These are phyloP conservation scores for Echinometra lucunter DNA, from an alignment of 53 echinoderm and acorn worm genomes.

Conservation along the genomic window DNA sequence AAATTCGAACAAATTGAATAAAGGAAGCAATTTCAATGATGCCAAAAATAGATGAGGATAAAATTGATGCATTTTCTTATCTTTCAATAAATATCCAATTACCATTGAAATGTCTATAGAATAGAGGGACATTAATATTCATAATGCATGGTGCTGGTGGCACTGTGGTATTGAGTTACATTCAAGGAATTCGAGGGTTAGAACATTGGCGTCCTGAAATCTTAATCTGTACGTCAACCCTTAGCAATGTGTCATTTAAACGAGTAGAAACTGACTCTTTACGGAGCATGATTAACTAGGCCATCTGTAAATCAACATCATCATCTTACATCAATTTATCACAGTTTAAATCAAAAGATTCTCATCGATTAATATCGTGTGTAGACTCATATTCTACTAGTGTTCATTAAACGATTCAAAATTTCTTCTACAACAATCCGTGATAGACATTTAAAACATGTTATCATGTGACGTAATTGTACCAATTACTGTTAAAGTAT, in stretches of 20 bases:
- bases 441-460: too few relatives aligned
- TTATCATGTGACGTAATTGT: too few relatives aligned
- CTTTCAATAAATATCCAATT: neutral
- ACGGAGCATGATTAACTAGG: neutral
- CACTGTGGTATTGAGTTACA: neutral
- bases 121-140: neutral
- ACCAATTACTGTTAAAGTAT: too few relatives aligned
- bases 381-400: neutral
- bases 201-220: neutral
- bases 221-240: constrained; percentile 1
- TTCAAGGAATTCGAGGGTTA: neutral
- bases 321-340: neutral
- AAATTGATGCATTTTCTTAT: neutral
- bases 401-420: too few relatives aligned
- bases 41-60: neutral
- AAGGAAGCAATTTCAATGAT: neutral
- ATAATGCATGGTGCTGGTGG: neutral
- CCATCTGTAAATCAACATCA: neutral
- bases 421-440: too few relatives aligned
- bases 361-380: neutral
- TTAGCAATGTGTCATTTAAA: neutral
- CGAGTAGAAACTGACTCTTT: neutral
- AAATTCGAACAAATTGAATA: neutral
- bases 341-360: neutral
- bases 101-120: neutral